Base-by-base conservation (phyloP, 2,113 vertebrate species). In the Siphamia tubifer region DNA sequence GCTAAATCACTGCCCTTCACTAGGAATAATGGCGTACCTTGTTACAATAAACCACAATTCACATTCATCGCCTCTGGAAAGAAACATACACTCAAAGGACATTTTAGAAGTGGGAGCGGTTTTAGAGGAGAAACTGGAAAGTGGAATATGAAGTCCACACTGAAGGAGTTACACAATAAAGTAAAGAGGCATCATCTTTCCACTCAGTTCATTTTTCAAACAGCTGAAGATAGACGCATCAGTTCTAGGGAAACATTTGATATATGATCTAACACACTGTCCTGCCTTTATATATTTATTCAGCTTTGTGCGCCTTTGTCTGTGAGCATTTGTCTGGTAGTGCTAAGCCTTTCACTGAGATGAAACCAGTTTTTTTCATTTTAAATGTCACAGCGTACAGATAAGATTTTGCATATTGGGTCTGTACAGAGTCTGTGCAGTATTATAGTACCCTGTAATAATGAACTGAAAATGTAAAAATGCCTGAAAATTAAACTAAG, bases 41-140 rank as follows among this genome's bases (percentile, higher is more conserved):
- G 16, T 19, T 49, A n/a, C 27, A 27, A 25, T 42, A 31, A 64
- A 53, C 27, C 15, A 20, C 60, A 57, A 54, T 44, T 64, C 49
- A 63, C 42, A 70, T 61, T 13, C 36, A 44, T 43, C 43, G 13
- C n/a, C 34, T 60, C 54, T 38, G 9, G 24, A 35, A 47, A 77
- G 39, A 54, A 63, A n/a, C n/a, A n/a, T 43, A 77, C 34, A 53
- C 69, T 68, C 32, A 24, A 15, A 72, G 39, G 52, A 64, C 48
- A 55, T 65, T 45, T 65, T n/a, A 35, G 49, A 66, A 32, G 44
- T 34, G 24, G 36, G 25, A 19, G 13, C 4, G 21, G n/a, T 43
- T 48, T 28, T 16, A n/a, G 32, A 49, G 38, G 45, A 58, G 20
- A 44, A 40, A 57, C 48, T 6, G 11, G 28, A 4, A 31, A 36